Evolutionary conservation across 2,797 vertebrate genomes (phyloP), one percentile per base, ranked within the genome.

Genomic region (Falco columbarius): DNA sequence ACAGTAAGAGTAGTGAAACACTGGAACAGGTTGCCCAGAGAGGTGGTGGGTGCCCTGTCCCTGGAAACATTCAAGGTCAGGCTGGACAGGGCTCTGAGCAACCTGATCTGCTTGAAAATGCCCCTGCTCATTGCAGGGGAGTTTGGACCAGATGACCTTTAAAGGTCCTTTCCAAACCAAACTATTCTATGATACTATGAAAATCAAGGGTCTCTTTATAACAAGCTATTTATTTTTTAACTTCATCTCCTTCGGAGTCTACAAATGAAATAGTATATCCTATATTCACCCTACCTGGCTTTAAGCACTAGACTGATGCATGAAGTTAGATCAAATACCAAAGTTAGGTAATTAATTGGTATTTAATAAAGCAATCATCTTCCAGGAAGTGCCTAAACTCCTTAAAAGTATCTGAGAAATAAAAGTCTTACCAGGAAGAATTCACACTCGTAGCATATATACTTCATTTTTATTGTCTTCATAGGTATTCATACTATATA

Each of bases 401-500:
- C 34, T 61, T 77, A 19, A 58, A 81, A 74, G 23, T 83, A 54
- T 46, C 18, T 5, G 72, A 77, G 52, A 86, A 82, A 76, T 63
- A 0, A 71, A 80, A 80, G 6, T 16, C 20, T 77, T 67, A 67
- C 21, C 7, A 65, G 68, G 34, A 86, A 72, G 55, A 67, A 81
- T 83, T 88, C 17, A 5, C 32, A 16, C 19, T 96, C 46, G 49
- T 62, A 91, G 52, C 29, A 19, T 42, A 47, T 18, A 32, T 83
- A 38, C 7, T 75, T 86, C 19, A 72, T 92, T 90, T 81, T 90
- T 84, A 56, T 74, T 77, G 49, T 72, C 65, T 68, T 86, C 32
- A 40, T 22, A 95, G 61, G 27, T 51, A 52, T 81, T 56, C 54
- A 54, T 79, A 32, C 67, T 91, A 66, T 82, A 86, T 94, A 83